These are phyloP conservation scores for Phodopus roborovskii DNA, from an alignment of 2,113 vertebrate species.

Conservation along the genomic window DNA sequence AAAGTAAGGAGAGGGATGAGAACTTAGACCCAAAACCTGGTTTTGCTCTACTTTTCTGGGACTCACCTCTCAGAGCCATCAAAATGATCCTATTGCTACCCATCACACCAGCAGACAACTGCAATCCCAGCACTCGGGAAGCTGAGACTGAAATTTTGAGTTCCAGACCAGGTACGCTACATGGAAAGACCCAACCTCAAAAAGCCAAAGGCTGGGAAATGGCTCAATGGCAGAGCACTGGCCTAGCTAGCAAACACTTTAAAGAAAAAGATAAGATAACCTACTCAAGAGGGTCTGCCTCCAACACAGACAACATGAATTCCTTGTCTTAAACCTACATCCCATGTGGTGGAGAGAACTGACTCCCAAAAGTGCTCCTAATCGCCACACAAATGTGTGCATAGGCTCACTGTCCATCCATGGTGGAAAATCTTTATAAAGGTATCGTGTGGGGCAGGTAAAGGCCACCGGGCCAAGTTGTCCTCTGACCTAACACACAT, in stretches of 20 bases:
- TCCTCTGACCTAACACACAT: neutral
- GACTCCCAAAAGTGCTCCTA: neutral
- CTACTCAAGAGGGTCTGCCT: neutral
- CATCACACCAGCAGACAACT: too few species aligned
- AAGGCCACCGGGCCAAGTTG: neutral
- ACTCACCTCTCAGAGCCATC: neutral
- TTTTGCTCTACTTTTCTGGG: constrained; percentile 20
- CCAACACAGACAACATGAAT: neutral
- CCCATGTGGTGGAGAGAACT: neutral
- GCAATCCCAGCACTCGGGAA: neutral
- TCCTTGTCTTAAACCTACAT: neutral
- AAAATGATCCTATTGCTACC: neutral
- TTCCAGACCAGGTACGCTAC: neutral
- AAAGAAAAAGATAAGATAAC: neutral
- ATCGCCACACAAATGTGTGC: neutral
- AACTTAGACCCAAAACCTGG: neutral
- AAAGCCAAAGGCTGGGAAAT: too few species aligned
- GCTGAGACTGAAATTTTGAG: neutral
- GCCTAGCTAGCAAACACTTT: neutral
- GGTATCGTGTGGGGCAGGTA: too few species aligned
- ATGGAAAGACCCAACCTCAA: neutral
- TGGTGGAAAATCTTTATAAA: too few species aligned
- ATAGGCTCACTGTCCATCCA: neutral
- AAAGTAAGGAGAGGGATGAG: too few species aligned
- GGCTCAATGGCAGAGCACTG: too few species aligned